Percentiles rank a stretch among this genome's conserved stretches.
Conservation (phyloP, 92 coral and sea anemone species). For the Siderastrea siderea region DNA sequence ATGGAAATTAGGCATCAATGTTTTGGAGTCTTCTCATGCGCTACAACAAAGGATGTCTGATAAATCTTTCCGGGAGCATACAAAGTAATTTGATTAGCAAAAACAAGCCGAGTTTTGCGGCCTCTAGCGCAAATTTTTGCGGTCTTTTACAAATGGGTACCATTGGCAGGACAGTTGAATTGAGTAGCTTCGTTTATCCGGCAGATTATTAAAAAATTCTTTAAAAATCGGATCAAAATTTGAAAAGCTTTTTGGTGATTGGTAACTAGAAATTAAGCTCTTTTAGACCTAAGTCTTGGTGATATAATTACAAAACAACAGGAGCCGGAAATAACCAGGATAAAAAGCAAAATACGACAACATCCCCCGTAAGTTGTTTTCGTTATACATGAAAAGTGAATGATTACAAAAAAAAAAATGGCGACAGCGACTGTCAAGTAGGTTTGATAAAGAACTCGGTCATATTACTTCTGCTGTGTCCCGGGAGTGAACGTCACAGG, state of each 20-base stretch:
- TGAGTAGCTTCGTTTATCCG: neutral
- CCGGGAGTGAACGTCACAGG: no score
- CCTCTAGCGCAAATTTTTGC: neutral
- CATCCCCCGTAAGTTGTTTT: neutral
- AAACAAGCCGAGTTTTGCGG: neutral
- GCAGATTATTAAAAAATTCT: neutral
- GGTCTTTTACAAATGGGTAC: neutral
- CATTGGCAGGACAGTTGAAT: neutral
- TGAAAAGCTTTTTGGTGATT: neutral
- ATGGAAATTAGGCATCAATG: slow-evolving; percentile 4
- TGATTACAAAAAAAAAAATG: no score
- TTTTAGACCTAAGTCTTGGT: neutral
- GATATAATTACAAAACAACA: neutral
- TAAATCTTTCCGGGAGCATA: slow-evolving; percentile 39
- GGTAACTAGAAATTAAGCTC: neutral
- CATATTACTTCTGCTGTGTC: no score
- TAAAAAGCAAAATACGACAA: neutral
- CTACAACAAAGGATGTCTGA: slow-evolving; percentile 36
- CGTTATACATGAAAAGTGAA: neutral
- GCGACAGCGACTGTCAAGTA: no score
- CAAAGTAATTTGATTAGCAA: slow-evolving; percentile 18
- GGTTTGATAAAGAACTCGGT: no score
- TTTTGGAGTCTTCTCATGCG: slow-evolving; percentile 6
- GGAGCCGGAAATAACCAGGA: neutral
- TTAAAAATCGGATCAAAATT: slow-evolving; percentile 9